Percentiles rank a stretch among this genome's conserved stretches.
Evolutionary conservation across 1,140 invertebrate species (phyloP).

Genomic region (Sarcophaga bullata): DNA sequence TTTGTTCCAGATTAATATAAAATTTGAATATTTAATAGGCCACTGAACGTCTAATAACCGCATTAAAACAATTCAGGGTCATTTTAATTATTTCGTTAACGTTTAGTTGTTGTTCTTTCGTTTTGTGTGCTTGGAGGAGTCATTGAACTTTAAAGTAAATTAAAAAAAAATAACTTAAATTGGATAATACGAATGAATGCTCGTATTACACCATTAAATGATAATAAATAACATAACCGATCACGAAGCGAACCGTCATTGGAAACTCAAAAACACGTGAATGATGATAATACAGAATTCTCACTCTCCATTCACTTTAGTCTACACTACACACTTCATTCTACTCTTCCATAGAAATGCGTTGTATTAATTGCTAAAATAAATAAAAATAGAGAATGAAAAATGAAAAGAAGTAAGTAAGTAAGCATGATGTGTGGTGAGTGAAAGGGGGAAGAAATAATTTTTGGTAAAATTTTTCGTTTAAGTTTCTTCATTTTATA

Average conservation of each 20-base stretch:
- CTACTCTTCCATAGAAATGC: background rate
- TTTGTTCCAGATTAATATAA: too few relatives aligned
- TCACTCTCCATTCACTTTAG: background rate
- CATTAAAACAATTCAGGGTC: slow-evolving; percentile 12
- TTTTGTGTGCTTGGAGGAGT: background rate
- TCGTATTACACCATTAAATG: background rate
- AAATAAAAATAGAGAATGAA: background rate
- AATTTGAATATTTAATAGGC: slow-evolving; percentile 6
- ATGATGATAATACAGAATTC: background rate
- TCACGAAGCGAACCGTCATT: background rate
- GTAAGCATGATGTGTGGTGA: too few relatives aligned
- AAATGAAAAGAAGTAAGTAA: too few relatives aligned
- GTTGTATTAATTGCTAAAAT: background rate
- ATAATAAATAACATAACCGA: background rate
- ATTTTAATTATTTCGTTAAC: background rate
- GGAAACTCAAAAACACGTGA: background rate
- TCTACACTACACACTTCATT: background rate
- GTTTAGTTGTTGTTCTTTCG: background rate
- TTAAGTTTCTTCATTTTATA: background rate
- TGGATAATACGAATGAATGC: background rate
- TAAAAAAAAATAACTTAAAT: slow-evolving; percentile 4
- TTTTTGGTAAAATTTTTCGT: background rate
- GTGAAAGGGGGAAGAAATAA: background rate
- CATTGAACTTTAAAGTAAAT: slow-evolving; percentile 7
- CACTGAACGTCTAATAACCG: background rate